A percentile compares a stretch with the other conserved stretches of the same genome.
These are phyloP conservation scores for Rhynchotus rufescens DNA, from an alignment of 2,797 vertebrate genomes.

Conservation along the genomic window DNA sequence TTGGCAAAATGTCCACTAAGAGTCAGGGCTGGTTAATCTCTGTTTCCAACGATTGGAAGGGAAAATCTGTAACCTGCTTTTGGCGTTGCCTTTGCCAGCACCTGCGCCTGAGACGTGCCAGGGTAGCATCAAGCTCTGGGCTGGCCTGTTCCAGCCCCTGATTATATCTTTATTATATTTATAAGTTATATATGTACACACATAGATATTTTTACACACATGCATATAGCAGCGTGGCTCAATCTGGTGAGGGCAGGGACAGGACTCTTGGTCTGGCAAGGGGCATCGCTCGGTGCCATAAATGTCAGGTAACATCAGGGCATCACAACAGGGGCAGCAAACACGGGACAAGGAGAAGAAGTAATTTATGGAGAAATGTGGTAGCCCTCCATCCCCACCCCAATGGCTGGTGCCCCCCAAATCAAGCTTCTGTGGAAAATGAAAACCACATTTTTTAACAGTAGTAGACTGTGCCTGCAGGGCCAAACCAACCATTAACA, in stretches of 20 bases:
- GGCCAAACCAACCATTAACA: neutral
- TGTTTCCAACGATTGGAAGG: neutral
- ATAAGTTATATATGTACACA: too few species aligned
- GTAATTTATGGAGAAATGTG: rapidly evolving
- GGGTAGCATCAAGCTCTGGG: too few species aligned
- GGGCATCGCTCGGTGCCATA: neutral
- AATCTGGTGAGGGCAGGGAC: neutral
- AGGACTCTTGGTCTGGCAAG: neutral
- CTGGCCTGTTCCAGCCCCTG: neutral
- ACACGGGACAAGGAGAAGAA: neutral
- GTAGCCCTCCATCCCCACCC: neutral
- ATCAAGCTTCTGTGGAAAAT: neutral
- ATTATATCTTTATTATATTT: neutral
- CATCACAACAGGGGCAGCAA: neutral
- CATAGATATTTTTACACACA: too few species aligned
- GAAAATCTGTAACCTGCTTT: neutral
- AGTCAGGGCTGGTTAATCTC: neutral
- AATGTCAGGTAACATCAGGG: neutral
- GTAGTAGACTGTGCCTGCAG: neutral
- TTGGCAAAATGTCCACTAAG: neutral
- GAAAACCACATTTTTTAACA: neutral
- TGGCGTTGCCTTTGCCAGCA: neutral
- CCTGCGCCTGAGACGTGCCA: neutral
- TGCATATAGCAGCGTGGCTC: neutral
- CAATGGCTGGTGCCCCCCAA: neutral